Evolutionary conservation across 2,113 vertebrate species (phyloP).

Genomic region (Phrynosoma blainvillii): DNA sequence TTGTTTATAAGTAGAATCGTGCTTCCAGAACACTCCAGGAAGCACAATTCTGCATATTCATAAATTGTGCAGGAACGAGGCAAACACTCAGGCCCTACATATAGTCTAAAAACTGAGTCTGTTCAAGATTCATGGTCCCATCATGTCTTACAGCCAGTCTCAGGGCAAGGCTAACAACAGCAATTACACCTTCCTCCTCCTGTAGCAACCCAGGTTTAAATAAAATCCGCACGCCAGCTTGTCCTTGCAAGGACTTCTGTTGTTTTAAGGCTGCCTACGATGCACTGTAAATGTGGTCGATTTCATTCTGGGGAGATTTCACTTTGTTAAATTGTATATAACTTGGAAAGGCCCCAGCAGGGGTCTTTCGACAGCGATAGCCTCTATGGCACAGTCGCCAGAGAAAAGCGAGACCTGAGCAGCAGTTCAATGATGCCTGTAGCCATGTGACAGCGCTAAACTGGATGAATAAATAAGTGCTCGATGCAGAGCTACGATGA

Average conservation of each 20-base stretch:
- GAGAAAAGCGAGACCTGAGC: not conserved
- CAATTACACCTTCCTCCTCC: no score
- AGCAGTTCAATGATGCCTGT: not conserved
- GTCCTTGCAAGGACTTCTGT: constrained; percentile 18
- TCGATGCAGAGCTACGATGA: not conserved
- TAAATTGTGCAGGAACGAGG: no score
- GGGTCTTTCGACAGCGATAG: not conserved
- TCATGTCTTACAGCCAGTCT: not conserved
- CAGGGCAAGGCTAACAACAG: not conserved
- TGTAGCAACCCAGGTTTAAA: not conserved
- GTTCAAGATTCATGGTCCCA: not conserved
- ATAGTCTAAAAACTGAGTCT: no score
- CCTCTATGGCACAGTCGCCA: rapidly evolving
- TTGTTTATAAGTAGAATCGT: no score
- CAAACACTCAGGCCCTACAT: no score
- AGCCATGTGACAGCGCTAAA: not conserved
- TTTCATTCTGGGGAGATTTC: not conserved
- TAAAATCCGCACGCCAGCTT: not conserved
- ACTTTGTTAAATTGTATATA: constrained; percentile 1
- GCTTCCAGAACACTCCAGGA: no score
- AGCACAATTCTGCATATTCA: no score
- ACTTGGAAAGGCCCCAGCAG: not conserved
- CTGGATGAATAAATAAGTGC: not conserved
- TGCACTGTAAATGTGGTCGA: not conserved
- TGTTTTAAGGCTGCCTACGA: not conserved